Evolutionary conservation across 2,113 vertebrate species (phyloP).

Genomic region (Alosa alosa): DNA sequence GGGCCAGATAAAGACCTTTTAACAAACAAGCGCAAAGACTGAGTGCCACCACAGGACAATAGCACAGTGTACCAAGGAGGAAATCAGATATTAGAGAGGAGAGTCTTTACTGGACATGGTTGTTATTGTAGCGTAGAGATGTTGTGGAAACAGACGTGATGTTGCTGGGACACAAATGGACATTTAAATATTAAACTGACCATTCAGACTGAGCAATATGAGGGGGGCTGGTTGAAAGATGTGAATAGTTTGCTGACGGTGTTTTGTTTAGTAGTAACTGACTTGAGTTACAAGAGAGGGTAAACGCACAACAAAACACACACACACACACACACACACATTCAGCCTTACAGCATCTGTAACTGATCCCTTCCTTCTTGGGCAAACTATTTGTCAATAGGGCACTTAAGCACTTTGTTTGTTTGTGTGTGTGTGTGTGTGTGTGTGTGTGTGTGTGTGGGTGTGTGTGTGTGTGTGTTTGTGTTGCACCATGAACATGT

Average conservation of each 20-base stretch:
- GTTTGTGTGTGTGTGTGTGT: background rate
- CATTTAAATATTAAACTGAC: background rate
- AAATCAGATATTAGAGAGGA: background rate
- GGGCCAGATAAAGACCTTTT: background rate
- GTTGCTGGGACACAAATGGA: background rate
- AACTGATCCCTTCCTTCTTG: background rate
- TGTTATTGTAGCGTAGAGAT: background rate
- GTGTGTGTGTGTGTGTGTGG: no score
- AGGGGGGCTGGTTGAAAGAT: background rate
- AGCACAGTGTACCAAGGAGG: background rate
- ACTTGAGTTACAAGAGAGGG: background rate
- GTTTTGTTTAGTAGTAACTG: background rate
- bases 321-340: constrained; percentile 14
- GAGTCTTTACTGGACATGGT: background rate
- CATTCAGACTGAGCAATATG: background rate
- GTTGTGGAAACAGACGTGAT: background rate
- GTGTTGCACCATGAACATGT: no score
- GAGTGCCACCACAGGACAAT: background rate
- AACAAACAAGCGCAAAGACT: no score
- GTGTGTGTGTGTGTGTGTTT: background rate
- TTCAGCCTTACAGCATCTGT: background rate
- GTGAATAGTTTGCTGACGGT: background rate
- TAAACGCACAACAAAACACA: background rate
- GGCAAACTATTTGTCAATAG: constrained; percentile 5
- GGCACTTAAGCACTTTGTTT: background rate